These are phyloP conservation scores for Chionoecetes opilio DNA, from an alignment of 1,140 invertebrate genomes.

Conservation along the genomic window DNA sequence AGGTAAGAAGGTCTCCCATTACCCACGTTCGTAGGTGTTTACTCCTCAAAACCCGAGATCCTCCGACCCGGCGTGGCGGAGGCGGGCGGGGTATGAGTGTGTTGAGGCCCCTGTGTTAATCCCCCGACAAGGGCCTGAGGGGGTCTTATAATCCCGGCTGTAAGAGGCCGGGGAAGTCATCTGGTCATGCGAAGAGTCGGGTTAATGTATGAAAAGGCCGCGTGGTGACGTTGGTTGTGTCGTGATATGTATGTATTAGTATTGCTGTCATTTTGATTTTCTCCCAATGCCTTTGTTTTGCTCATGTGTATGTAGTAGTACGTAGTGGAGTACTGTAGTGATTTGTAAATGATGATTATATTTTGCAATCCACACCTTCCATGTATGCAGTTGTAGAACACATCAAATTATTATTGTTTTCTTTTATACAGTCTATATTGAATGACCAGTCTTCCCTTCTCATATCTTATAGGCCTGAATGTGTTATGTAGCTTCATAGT, in stretches of 20 bases:
- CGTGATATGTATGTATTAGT: neutral
- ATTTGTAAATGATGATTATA: conserved; percentile 1
- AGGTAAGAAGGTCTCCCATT: neutral
- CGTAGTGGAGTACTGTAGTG: neutral
- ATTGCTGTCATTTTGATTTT: neutral
- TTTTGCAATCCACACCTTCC: neutral
- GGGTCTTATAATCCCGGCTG: neutral
- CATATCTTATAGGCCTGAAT: neutral
- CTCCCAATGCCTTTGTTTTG: neutral
- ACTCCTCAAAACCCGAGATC: neutral
- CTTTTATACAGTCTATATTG: neutral
- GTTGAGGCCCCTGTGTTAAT: too few relatives aligned
- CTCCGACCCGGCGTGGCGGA: neutral
- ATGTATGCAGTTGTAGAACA: neutral
- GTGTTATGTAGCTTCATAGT: neutral
- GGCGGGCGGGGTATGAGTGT: neutral
- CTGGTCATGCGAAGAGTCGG: neutral
- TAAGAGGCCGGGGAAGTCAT: neutral
- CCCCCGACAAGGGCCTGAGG: neutral
- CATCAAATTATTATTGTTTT: neutral
- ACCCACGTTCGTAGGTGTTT: neutral
- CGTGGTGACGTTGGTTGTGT: neutral
- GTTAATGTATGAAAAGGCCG: neutral
- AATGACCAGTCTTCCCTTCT: neutral
- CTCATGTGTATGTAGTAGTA: neutral